Conservation (phyloP, 2,797 vertebrate species). For the Chelon auratus region DNA sequence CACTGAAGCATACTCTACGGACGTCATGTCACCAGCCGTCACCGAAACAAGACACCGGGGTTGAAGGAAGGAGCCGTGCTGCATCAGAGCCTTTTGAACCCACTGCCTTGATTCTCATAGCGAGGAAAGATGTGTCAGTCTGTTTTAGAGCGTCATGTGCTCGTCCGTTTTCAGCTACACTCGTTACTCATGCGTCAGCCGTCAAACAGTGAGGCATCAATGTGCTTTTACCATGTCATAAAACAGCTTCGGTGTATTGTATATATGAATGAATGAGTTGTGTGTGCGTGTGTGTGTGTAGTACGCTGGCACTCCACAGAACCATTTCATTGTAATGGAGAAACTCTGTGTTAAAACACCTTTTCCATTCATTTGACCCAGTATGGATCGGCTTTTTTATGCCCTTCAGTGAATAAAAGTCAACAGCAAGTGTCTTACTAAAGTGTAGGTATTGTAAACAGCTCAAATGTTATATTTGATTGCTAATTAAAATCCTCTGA, state of each 20-base stretch:
- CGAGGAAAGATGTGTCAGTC: conserved; percentile 17
- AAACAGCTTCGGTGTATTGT: conserved; percentile 11
- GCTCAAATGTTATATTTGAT: too few species aligned
- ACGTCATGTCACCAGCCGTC: conserved; percentile 16
- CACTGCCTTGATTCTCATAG: conserved; percentile 9
- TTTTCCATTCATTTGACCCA: too few species aligned
- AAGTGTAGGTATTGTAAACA: too few species aligned
- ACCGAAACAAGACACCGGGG: conserved; percentile 30
- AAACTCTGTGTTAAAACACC: too few species aligned
- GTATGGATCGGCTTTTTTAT: too few species aligned
- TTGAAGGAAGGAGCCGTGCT: conserved; percentile 10
- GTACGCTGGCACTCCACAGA: too few species aligned
- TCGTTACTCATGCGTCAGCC: conserved; percentile 21
- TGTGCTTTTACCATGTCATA: conserved; percentile 18
- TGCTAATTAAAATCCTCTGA: too few species aligned
- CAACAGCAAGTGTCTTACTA: too few species aligned
- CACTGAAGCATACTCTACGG: conserved; percentile 8
- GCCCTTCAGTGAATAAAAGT: too few species aligned
- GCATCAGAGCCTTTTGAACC: conserved; percentile 21
- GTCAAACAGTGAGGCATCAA: conserved; percentile 20
- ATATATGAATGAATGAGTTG: neutral
- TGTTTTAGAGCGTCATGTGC: conserved; percentile 9
- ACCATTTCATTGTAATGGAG: too few species aligned
- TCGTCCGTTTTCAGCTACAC: neutral
- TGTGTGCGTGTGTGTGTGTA: neutral